Evolutionary conservation across 2,888 invertebrate species (phyloP).

Genomic region (Empis livida): DNA sequence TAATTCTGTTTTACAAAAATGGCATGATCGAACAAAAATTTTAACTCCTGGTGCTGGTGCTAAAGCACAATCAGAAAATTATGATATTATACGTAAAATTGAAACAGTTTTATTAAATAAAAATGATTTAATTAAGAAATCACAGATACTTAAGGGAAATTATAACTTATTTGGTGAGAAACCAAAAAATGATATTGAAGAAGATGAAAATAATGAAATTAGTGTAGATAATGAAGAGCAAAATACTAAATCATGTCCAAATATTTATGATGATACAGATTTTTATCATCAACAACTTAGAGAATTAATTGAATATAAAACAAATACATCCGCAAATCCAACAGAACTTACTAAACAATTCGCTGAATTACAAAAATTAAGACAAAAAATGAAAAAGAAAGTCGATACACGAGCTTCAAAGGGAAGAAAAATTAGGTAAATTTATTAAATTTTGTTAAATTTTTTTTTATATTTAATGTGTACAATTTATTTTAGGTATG

Average conservation of each 20-base stretch:
- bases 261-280: constrained; percentile 94
- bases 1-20: constrained; percentile 75
- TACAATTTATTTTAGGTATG: constrained; percentile 39
- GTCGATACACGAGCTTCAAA: constrained; percentile 91
- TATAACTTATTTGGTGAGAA: constrained; percentile 47
- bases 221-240: constrained; percentile 19
- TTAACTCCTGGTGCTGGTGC: constrained; percentile 50
- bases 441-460: not conserved
- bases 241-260: constrained; percentile 49
- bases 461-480: not conserved
- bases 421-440: constrained; percentile 67
- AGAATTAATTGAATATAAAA: constrained; percentile 86
- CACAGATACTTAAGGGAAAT: constrained; percentile 64
- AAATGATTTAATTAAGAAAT: constrained; percentile 59
- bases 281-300: constrained; percentile 89
- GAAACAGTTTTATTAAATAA: constrained; percentile 71
- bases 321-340: constrained; percentile 70
- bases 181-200: constrained; percentile 15
- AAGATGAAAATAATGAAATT: constrained; percentile 3
- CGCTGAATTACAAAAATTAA: constrained; percentile 80
- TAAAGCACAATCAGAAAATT: constrained; percentile 39
- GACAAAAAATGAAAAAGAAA: constrained; percentile 84
- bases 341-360: constrained; percentile 78
- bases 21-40: constrained; percentile 86
- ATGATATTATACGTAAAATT: constrained; percentile 53